These are phyloP conservation scores for Euthynnus affinis DNA, from an alignment of 2,797 vertebrate species.

Conservation along the genomic window DNA sequence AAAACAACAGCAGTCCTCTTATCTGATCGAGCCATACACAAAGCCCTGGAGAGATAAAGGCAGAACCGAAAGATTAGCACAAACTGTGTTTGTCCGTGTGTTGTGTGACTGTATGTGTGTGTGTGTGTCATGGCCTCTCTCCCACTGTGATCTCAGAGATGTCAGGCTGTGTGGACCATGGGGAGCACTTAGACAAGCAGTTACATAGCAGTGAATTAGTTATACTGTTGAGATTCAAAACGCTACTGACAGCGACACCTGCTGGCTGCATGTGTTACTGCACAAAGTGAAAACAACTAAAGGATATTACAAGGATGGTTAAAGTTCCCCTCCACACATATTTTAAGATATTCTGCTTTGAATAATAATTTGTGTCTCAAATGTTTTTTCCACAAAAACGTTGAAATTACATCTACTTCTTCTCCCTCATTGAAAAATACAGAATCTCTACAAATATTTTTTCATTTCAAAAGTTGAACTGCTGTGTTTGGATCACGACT, in stretches of 20 bases:
- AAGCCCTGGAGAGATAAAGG: constrained; percentile 32
- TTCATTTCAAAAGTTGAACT: too few species aligned
- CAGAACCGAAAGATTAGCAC: constrained; percentile 24
- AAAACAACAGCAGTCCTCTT: constrained; percentile 39
- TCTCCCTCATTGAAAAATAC: too few species aligned
- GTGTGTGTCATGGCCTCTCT: neutral
- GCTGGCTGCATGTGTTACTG: constrained; percentile 43
- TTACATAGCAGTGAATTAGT: constrained; percentile 3
- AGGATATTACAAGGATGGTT: neutral
- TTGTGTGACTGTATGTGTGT: constrained; percentile 15
- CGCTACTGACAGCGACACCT: constrained; percentile 45
- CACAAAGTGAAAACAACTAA: neutral
- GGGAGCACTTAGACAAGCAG: constrained; percentile 16
- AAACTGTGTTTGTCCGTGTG: neutral
- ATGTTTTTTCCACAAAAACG: too few species aligned
- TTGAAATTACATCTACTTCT: too few species aligned
- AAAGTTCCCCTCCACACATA: too few species aligned
- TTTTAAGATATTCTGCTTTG: too few species aligned
- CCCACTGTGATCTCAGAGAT: neutral
- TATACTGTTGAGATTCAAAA: neutral
- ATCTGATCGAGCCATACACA: constrained; percentile 50
- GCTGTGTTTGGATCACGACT: too few species aligned
- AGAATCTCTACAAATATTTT: too few species aligned
- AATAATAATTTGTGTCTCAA: too few species aligned
- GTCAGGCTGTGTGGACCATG: neutral